Base-by-base conservation (phyloP, 2,113 vertebrate species). In the Corythornis vintsioides region DNA sequence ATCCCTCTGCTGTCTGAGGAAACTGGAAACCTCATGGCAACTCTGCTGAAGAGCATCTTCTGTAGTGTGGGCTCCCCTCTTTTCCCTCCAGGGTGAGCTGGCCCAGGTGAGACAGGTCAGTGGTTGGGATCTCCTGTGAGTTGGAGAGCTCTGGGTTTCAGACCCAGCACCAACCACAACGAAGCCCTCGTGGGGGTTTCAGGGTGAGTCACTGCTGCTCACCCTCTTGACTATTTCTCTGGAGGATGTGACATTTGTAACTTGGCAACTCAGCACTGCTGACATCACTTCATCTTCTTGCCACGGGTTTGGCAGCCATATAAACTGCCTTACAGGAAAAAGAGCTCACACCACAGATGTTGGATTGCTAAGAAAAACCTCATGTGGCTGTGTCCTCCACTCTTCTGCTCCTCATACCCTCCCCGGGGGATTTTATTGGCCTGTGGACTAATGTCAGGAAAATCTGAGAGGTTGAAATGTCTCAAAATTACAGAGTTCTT, bases 171-270 rank as follows among this genome's bases (percentile, higher is more conserved):
- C 78, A 89, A 59, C 42, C 64, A 42, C 67, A 77, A n/a, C 3
- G 57, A 67, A 81, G 61, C 33, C 69, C 43, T 83, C 50, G 66
- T 52, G 53, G 50, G 67, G 63, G 83, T 56, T 31, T 29, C 48
- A 78, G 43, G 65, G 79, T 94, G 92, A 96, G 31, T 92, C 92
- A 93, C 71, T 94, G 47, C 47, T 86, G 73, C 74, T 95, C 61
- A 61, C 88, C 45, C 90, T 93, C 90, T 83, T 96, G 96, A 93
- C 61, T 90, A 61, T 75, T 86, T 61, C 63, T 92, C 88, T 38
- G 73, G 86, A 84, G 90, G 88, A 96, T 89, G 93, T 95, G 89
- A 93, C 93, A 93, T 77, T 38, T 1, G 45, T 89, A 80, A 88
- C 88, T 90, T 90, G 94, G 92, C 93, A 95, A 88, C 92, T 53